phyloP scores from a whole-genome alignment of 2,797 vertebrate species.

The Tokudaia muenninki region DNA sequence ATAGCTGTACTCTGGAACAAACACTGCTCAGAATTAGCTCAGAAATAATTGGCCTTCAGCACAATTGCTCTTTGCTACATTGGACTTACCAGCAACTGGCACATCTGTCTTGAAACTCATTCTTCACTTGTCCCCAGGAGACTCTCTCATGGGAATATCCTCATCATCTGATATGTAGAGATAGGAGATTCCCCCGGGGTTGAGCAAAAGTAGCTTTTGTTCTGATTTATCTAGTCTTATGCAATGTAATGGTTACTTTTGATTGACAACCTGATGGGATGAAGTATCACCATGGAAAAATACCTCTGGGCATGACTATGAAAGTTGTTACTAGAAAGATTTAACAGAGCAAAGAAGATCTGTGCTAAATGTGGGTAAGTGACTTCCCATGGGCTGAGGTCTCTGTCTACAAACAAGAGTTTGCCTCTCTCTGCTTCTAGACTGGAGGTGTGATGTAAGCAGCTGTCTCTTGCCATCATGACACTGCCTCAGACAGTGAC shows the following conservation, averaged over 20 bases:
- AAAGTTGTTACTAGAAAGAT: not conserved
- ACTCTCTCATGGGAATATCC: not conserved
- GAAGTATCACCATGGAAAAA: not conserved
- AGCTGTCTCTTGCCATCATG: not conserved
- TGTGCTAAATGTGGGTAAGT: not conserved
- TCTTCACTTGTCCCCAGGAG: not conserved
- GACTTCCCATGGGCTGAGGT: not conserved
- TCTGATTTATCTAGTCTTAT: not conserved
- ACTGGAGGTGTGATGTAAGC: not conserved
- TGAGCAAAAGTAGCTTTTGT: not conserved
- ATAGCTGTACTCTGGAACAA: slow-evolving; percentile 17
- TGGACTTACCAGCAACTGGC: not conserved
- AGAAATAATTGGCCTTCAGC: slow-evolving; percentile 45
- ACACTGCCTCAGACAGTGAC: not conserved
- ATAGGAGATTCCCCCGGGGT: not conserved
- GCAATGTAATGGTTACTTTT: not conserved
- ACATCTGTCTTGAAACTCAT: not conserved
- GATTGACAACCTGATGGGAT: not conserved
- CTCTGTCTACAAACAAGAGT: not conserved
- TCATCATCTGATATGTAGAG: not conserved
- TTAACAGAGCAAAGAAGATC: not conserved
- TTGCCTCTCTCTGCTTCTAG: not conserved
- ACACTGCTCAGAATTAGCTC: slow-evolving; percentile 6
- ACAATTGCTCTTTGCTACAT: not conserved
- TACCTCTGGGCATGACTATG: not conserved